A percentile compares a stretch with the other conserved stretches of the same genome.
Conservation (phyloP, 2,888 invertebrate species). For the Platynereis dumerilii region DNA sequence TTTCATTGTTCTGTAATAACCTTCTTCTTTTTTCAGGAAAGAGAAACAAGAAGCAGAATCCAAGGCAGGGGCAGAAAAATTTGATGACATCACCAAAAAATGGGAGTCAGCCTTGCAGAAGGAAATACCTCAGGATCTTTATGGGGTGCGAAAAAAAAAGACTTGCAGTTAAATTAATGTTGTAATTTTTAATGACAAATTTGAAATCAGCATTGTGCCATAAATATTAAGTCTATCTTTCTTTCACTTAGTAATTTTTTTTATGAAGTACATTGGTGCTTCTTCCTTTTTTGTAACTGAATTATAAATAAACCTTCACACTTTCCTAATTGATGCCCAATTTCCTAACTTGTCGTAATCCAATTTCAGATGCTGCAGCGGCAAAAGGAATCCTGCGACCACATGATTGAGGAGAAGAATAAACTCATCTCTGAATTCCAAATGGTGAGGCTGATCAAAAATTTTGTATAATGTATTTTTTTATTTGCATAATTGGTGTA, state of each 20-base stretch:
- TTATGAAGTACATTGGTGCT: not conserved
- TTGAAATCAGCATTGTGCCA: too few species aligned
- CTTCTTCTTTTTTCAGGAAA: conserved; percentile 45
- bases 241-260: not conserved
- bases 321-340: too few species aligned
- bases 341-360: too few species aligned
- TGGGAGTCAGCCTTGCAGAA: conserved; percentile 63
- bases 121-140: conserved; percentile 62
- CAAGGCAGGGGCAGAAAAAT: conserved; percentile 60
- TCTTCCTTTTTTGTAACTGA: conserved; percentile 3
- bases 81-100: conserved; percentile 64
- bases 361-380: conserved; percentile 62
- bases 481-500: too few species aligned
- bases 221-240: not conserved
- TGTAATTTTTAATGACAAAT: too few species aligned
- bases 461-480: too few species aligned
- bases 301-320: too few species aligned
- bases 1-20: too few species aligned
- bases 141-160: conserved; percentile 57
- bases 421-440: conserved; percentile 63
- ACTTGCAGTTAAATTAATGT: too few species aligned
- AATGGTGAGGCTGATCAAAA: conserved; percentile 43
- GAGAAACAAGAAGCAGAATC: conserved; percentile 62
- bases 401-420: conserved; percentile 63
- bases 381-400: conserved; percentile 61